These are phyloP conservation scores for Percopsis transmontana DNA, from an alignment of 2,113 vertebrate genomes.

Conservation along the genomic window DNA sequence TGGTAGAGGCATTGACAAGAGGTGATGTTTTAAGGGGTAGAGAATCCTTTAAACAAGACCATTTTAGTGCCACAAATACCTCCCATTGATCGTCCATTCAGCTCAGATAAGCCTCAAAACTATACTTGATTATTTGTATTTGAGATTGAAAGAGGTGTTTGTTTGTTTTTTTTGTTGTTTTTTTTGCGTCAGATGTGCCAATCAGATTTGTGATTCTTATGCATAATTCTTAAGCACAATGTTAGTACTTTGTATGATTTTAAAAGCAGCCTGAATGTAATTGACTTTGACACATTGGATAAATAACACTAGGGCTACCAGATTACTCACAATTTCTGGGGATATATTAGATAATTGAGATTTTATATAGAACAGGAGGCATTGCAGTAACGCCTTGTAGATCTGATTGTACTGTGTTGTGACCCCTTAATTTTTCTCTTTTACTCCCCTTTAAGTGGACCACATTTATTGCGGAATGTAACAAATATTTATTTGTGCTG, in stretches of 20 bases:
- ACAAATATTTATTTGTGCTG: conserved; percentile 49
- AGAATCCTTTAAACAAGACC: background rate
- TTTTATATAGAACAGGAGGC: conserved; percentile 13
- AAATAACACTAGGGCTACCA: conserved; percentile 6
- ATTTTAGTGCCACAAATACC: conserved; percentile 21
- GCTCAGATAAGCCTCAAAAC: conserved; percentile 3
- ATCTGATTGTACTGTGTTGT: background rate
- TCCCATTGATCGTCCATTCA: background rate
- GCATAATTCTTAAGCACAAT: conserved; percentile 15
- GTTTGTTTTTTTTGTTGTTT: too few species aligned
- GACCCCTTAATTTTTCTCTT: conserved; percentile 8
- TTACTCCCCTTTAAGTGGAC: conserved; percentile 7
- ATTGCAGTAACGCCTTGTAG: background rate
- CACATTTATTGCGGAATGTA: conserved; percentile 46
- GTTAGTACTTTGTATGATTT: conserved; percentile 18
- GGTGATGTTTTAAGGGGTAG: background rate
- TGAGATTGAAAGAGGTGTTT: background rate
- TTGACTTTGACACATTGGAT: conserved; percentile 45
- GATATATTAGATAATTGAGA: background rate
- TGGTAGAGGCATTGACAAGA: background rate
- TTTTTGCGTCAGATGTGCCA: conserved; percentile 44
- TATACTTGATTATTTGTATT: conserved; percentile 39
- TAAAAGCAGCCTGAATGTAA: conserved; percentile 45
- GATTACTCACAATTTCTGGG: conserved; percentile 18
- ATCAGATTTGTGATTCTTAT: background rate